These are phyloP conservation scores for Venturia canescens DNA, from an alignment of 1,140 invertebrate species.

Conservation along the genomic window DNA sequence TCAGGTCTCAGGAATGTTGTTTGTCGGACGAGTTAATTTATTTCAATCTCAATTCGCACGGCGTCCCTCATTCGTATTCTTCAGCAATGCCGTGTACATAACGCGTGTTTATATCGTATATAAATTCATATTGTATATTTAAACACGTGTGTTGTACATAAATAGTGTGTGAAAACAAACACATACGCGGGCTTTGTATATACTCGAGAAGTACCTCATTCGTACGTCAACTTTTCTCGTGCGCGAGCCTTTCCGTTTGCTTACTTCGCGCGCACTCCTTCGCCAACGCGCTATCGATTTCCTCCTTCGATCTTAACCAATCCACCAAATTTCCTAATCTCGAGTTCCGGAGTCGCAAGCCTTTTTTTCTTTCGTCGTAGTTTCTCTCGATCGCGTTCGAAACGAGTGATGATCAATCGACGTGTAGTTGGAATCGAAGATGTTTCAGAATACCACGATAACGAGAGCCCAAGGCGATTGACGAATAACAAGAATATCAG, in stretches of 20 bases:
- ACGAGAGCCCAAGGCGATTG: too few relatives aligned
- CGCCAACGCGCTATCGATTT: background rate
- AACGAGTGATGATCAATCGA: too few relatives aligned
- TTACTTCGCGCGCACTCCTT: background rate
- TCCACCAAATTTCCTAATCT: background rate
- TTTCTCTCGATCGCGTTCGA: background rate
- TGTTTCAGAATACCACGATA: too few relatives aligned
- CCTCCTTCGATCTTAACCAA: background rate
- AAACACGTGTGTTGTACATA: background rate
- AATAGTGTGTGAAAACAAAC: background rate
- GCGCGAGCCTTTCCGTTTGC: background rate
- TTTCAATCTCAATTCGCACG: constrained; percentile 50
- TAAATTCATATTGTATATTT: background rate
- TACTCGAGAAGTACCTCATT: background rate
- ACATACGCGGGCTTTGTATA: background rate
- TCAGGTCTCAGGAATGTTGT: constrained; percentile 47
- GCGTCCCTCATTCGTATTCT: constrained; percentile 25
- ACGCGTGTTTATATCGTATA: constrained; percentile 20
- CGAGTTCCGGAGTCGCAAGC: background rate
- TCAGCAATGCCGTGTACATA: constrained; percentile 17
- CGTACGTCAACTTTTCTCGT: background rate
- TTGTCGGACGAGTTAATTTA: constrained; percentile 50
- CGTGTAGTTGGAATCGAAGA: too few relatives aligned
- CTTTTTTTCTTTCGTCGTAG: background rate
- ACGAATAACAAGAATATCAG: too few relatives aligned